Conservation (phyloP, 2,113 vertebrate genomes). For the Eurypyga helias region DNA sequence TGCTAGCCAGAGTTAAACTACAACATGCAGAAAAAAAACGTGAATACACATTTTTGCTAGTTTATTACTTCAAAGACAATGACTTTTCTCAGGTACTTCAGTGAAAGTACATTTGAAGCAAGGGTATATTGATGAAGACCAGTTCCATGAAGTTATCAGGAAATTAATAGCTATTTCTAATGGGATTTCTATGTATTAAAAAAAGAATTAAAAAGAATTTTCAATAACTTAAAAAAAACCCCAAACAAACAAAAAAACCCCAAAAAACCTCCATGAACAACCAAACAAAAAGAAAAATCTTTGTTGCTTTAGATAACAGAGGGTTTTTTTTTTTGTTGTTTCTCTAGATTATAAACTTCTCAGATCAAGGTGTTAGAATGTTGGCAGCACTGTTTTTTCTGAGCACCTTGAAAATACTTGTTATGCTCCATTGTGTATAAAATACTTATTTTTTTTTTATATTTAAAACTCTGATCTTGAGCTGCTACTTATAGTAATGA, state of each 20-base stretch:
- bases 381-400: not conserved
- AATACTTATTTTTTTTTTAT: not conserved
- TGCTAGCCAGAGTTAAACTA: no score
- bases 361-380: rapidly evolving
- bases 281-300: not conserved
- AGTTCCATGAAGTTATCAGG: not conserved
- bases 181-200: no score
- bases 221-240: rapidly evolving
- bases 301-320: not conserved
- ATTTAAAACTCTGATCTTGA: not conserved
- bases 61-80: not conserved
- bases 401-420: not conserved
- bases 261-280: no score
- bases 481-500: not conserved
- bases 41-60: rapidly evolving
- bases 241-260: no score
- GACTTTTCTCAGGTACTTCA: not conserved
- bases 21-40: not conserved
- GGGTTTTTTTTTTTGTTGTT: not conserved
- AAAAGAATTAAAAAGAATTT: no score
- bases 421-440: not conserved
- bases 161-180: not conserved
- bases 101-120: not conserved
- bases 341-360: not conserved
- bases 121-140: not conserved